Conservation (phyloP, 2,888 invertebrate genomes). For the Sinohyriopsis cumingii region DNA sequence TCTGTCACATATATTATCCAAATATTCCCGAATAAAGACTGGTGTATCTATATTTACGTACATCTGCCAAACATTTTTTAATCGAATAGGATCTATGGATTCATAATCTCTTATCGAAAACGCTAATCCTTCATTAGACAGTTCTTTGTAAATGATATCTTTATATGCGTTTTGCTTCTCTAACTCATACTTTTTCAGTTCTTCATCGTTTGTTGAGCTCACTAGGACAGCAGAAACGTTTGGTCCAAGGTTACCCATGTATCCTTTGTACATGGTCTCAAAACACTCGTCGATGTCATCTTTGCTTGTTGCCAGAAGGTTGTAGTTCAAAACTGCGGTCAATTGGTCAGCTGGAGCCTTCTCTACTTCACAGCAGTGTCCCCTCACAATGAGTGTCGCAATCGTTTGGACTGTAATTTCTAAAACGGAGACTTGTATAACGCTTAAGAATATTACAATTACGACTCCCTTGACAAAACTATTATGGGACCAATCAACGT, state of each 20-base stretch:
- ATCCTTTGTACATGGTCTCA: constrained; percentile 61
- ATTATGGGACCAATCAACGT: constrained; percentile 57
- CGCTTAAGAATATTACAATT: constrained; percentile 50
- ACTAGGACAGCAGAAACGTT: constrained; percentile 59
- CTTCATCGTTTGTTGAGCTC: constrained; percentile 54
- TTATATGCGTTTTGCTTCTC: constrained; percentile 54
- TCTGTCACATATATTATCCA: constrained; percentile 56
- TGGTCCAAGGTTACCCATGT: constrained; percentile 57
- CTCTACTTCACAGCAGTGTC: constrained; percentile 37
- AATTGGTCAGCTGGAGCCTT: constrained; percentile 43
- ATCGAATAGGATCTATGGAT: constrained; percentile 45
- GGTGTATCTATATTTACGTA: constrained; percentile 48
- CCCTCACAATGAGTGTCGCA: constrained; percentile 52
- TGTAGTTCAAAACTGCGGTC: constrained; percentile 55
- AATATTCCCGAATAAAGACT: constrained; percentile 54
- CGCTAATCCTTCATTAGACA: constrained; percentile 55
- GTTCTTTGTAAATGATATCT: constrained; percentile 52
- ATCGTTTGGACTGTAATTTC: constrained; percentile 60
- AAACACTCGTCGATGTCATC: constrained; percentile 62
- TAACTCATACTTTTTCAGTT: constrained; percentile 51
- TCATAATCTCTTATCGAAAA: constrained; percentile 49
- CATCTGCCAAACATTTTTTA: constrained; percentile 55
- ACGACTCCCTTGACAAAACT: constrained; percentile 54
- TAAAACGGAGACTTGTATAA: constrained; percentile 58
- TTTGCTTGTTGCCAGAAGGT: constrained; percentile 51